These are phyloP conservation scores for Carpatolechia fugitivella DNA, from an alignment of 2,888 invertebrate species.

Conservation along the genomic window DNA sequence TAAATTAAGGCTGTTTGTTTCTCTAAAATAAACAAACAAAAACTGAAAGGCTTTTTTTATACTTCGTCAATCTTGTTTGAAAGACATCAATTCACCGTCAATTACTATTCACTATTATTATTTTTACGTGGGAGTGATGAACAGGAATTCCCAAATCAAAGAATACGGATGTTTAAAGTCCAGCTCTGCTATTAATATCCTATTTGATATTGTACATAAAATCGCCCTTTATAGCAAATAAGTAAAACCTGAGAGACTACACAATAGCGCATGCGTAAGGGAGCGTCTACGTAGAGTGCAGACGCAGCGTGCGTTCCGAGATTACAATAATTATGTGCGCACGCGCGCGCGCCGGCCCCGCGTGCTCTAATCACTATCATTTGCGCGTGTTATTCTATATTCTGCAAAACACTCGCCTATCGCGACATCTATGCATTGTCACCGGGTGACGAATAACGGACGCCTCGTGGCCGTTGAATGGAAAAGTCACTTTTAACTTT, in stretches of 20 bases:
- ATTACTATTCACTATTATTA: no score
- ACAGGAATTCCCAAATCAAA: no score
- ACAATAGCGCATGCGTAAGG: not conserved
- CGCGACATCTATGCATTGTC: constrained; percentile 52
- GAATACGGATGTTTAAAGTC: no score
- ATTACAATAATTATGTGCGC: constrained; percentile 75
- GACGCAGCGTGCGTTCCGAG: constrained; percentile 49
- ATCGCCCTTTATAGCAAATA: not conserved
- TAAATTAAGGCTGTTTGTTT: no score
- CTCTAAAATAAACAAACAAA: no score
- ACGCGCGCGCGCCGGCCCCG: constrained; percentile 57
- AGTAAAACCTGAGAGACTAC: not conserved
- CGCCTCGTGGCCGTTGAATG: not conserved
- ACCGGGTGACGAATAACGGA: constrained; percentile 20
- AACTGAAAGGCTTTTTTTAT: no score
- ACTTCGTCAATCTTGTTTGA: no score
- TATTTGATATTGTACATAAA: not conserved
- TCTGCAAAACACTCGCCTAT: constrained; percentile 64
- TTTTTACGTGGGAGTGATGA: no score
- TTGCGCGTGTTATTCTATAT: constrained; percentile 75
- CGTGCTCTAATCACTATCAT: constrained; percentile 72
- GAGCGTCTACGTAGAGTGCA: constrained; percentile 30
- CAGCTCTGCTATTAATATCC: no score
- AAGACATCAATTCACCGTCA: no score
- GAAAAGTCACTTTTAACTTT: not conserved